A percentile compares a stretch with the other conserved stretches of the same genome.
These are phyloP conservation scores for Serinus canaria DNA, from an alignment of 2,113 vertebrate genomes.

Conservation along the genomic window DNA sequence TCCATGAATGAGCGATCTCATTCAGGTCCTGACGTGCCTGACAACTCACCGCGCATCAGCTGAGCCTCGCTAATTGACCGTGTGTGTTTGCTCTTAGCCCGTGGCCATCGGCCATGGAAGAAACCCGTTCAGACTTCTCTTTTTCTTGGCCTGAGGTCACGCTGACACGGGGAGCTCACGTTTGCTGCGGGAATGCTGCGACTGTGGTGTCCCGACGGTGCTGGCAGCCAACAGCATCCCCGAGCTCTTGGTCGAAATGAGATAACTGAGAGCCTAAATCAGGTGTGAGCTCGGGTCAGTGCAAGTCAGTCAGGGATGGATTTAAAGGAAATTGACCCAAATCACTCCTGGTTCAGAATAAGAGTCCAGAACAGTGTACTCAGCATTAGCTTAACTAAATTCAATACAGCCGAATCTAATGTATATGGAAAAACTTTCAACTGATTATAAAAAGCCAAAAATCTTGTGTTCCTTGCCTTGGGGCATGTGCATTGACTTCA, in stretches of 20 bases:
- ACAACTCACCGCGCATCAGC: constrained; percentile 16
- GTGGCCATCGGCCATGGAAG: neutral
- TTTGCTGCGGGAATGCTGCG: neutral
- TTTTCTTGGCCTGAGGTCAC: constrained; percentile 9
- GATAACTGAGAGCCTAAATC: neutral
- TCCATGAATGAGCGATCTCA: constrained; percentile 39
- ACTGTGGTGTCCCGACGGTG: neutral
- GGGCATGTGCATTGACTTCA: neutral
- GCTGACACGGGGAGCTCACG: neutral
- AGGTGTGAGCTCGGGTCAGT: constrained; percentile 1
- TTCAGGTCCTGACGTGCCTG: constrained; percentile 28
- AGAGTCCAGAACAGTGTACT: neutral
- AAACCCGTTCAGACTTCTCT: constrained; percentile 11
- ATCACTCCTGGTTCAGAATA: neutral
- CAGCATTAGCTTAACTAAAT: constrained; percentile 8
- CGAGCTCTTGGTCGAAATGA: neutral
- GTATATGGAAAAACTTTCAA: neutral
- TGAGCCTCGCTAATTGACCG: constrained; percentile 26
- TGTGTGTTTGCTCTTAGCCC: constrained; percentile 35
- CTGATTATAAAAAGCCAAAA: neutral
- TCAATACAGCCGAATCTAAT: neutral
- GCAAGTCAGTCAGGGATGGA: neutral
- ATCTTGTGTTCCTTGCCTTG: neutral
- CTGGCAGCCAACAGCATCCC: neutral
- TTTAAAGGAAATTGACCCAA: constrained; percentile 4